Evolutionary conservation across 2,888 invertebrate species (phyloP).

Genomic region (Phengaris alcon): DNA sequence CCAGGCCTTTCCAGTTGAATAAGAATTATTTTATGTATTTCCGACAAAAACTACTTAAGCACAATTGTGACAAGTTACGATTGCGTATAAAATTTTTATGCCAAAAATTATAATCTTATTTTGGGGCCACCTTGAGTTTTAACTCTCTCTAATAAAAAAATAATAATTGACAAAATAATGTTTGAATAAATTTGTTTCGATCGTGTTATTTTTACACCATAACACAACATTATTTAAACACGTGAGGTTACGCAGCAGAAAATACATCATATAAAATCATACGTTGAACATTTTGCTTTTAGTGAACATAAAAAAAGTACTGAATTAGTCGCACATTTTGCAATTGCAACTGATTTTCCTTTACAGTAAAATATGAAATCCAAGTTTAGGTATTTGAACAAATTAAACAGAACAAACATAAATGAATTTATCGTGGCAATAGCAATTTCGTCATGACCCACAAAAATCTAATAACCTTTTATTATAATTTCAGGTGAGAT

Average conservation of each 20-base stretch:
- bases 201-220: not conserved
- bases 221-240: not conserved
- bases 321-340: not conserved
- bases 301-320: not conserved
- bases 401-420: not conserved
- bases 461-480: slow-evolving; percentile 38
- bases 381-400: too few relatives aligned
- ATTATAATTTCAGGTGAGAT: slow-evolving; percentile 72
- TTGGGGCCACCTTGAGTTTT: not conserved
- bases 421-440: slow-evolving; percentile 31
- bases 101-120: not conserved
- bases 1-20: not conserved
- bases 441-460: slow-evolving; percentile 54
- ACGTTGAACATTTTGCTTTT: not conserved
- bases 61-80: not conserved
- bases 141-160: not conserved
- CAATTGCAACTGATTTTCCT: not conserved
- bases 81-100: not conserved
- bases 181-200: slow-evolving; percentile 16
- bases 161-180: not conserved
- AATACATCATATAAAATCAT: not conserved
- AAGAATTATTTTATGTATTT: not conserved
- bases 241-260: not conserved
- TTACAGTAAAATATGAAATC: too few relatives aligned
- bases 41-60: not conserved